Evolutionary conservation across 1,140 invertebrate species (phyloP).

Genomic region (Choristoneura fumiferana): DNA sequence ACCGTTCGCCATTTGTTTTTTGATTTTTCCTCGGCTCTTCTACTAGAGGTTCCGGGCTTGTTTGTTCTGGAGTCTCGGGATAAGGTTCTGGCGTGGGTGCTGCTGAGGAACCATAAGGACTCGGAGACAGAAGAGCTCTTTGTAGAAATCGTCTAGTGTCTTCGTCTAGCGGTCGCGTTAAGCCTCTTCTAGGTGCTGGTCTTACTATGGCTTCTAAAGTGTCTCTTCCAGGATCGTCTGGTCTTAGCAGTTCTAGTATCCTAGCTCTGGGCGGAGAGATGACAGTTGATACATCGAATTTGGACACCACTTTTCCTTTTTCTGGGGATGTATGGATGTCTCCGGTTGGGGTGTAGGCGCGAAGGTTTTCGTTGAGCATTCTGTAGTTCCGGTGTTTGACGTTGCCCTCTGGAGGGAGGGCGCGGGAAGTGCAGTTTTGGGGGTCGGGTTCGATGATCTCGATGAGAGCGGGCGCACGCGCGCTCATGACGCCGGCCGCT

Average conservation of each 20-base stretch:
- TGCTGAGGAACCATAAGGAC: slow-evolving; percentile 32
- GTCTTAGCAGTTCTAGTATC: slow-evolving; percentile 65
- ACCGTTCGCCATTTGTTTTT: slow-evolving; percentile 35
- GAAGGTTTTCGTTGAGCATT: slow-evolving; percentile 50
- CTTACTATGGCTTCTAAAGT: slow-evolving; percentile 67
- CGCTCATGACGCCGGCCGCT: slow-evolving; percentile 3
- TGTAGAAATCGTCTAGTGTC: slow-evolving; percentile 63
- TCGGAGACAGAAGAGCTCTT: slow-evolving; percentile 46
- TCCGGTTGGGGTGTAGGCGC: slow-evolving; percentile 57
- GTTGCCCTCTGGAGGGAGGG: slow-evolving; percentile 58
- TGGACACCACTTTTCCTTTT: slow-evolving; percentile 56
- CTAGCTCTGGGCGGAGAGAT: slow-evolving; percentile 56
- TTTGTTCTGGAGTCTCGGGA: slow-evolving; percentile 18
- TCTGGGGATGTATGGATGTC: slow-evolving; percentile 54
- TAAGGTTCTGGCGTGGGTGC: slow-evolving; percentile 30
- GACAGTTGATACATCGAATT: slow-evolving; percentile 53
- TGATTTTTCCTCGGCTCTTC: slow-evolving; percentile 26
- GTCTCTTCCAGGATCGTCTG: slow-evolving; percentile 58
- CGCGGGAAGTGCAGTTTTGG: slow-evolving; percentile 40
- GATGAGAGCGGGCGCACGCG: slow-evolving; percentile 44
- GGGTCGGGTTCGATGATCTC: slow-evolving; percentile 55
- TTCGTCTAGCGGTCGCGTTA: slow-evolving; percentile 59
- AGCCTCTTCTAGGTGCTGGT: slow-evolving; percentile 51
- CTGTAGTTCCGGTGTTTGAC: slow-evolving; percentile 59
- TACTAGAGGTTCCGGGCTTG: slow-evolving; percentile 19